Conservation (phyloP, 2,888 invertebrate species). For the Andrena bucephala region DNA sequence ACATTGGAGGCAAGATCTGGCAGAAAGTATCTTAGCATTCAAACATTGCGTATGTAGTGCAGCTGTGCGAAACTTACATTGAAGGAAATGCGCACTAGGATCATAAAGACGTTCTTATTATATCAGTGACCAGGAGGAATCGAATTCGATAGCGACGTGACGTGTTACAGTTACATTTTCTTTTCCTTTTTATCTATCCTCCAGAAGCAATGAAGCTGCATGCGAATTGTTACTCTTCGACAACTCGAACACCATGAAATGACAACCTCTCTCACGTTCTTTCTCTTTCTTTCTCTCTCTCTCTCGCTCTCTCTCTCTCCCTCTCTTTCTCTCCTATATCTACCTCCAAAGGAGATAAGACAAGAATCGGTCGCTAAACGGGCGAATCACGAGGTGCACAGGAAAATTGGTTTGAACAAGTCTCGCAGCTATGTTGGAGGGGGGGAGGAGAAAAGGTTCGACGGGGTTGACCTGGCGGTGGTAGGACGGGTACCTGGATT, state of each 20-base stretch:
- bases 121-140: constrained; percentile 31
- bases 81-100: constrained; percentile 71
- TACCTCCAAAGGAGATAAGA: constrained; percentile 60
- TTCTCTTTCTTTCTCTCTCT: constrained; percentile 21
- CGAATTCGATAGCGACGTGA: constrained; percentile 4
- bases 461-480: constrained; percentile 68
- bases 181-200: neutral
- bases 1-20: constrained; percentile 59
- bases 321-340: constrained; percentile 54
- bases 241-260: constrained; percentile 54
- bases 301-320: constrained; percentile 32
- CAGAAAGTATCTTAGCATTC: constrained; percentile 65
- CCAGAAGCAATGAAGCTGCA: constrained; percentile 52
- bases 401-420: constrained; percentile 62
- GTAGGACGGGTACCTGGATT: constrained; percentile 84
- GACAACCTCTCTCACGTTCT: constrained; percentile 58
- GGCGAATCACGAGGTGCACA: constrained; percentile 64
- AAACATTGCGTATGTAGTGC: constrained; percentile 69
- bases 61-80: constrained; percentile 65
- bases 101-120: constrained; percentile 52
- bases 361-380: constrained; percentile 61
- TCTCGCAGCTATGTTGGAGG: constrained; percentile 63
- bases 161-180: constrained; percentile 1
- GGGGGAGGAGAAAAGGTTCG: constrained; percentile 53
- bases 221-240: constrained; percentile 52